Conservation (phyloP, 2,113 vertebrate genomes). For the Peromyscus maniculatus region DNA sequence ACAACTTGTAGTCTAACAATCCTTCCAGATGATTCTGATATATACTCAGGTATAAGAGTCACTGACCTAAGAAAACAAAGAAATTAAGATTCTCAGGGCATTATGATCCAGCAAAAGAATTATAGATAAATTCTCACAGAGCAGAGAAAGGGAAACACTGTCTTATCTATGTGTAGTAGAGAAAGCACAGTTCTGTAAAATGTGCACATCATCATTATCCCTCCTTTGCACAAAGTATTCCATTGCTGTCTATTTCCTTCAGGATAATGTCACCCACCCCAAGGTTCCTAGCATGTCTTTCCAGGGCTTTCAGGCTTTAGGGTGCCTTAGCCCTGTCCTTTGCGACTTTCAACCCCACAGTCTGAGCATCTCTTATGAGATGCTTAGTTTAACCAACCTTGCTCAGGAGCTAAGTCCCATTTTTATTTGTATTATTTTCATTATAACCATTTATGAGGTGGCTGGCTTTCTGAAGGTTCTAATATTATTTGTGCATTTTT, state of each 20-base stretch:
- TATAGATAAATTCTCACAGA: background rate
- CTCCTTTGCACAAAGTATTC: background rate
- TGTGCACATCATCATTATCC: background rate
- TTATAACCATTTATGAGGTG: background rate
- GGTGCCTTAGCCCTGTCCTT: background rate
- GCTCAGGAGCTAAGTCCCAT: background rate
- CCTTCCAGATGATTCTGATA: background rate
- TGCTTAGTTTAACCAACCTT: background rate
- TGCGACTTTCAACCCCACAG: background rate
- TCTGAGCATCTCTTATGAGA: background rate
- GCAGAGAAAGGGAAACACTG: background rate
- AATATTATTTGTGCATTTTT: background rate
- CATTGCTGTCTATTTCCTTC: background rate
- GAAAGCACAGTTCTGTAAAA: background rate
- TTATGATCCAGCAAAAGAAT: background rate
- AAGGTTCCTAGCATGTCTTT: background rate
- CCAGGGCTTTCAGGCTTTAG: background rate
- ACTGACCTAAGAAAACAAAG: background rate
- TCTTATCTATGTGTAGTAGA: background rate
- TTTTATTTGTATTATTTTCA: background rate
- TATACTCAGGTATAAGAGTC: background rate
- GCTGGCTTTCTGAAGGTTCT: background rate
- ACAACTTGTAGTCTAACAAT: background rate
- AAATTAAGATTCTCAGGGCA: constrained; percentile 1
- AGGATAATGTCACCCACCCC: background rate